These are phyloP conservation scores for Eulemur coronatus DNA, from an alignment of 2,797 vertebrate species.

Conservation along the genomic window DNA sequence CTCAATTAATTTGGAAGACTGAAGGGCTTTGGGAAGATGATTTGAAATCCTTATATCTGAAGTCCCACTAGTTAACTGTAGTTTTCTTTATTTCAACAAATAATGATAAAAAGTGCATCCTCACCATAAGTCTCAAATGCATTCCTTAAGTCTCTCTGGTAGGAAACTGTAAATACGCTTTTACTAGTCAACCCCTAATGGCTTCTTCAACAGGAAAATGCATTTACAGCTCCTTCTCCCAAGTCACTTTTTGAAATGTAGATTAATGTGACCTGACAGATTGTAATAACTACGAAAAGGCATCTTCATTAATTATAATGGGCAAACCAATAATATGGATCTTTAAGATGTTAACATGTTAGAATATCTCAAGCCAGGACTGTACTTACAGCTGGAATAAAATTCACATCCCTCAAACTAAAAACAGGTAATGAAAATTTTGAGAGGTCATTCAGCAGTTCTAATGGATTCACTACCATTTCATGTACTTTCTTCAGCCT, in stretches of 20 bases:
- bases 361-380: neutral
- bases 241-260: conserved; percentile 46
- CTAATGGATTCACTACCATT: neutral
- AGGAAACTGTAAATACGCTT: neutral
- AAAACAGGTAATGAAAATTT: neutral
- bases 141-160: conserved; percentile 31
- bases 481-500: neutral
- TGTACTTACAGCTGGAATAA: neutral
- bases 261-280: conserved; percentile 31
- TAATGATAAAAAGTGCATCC: neutral
- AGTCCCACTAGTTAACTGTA: neutral
- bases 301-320: conserved; percentile 49
- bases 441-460: neutral
- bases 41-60: conserved; percentile 17
- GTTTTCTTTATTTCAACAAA: conserved; percentile 29
- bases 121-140: neutral
- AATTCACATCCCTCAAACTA: conserved; percentile 6
- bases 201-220: conserved; percentile 16
- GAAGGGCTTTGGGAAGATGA: neutral
- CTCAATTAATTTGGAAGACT: conserved; percentile 13
- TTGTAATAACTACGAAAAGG: neutral
- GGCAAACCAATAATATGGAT: neutral
- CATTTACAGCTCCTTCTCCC: neutral
- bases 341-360: neutral
- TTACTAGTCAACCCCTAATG: conserved; percentile 22